Evolutionary conservation across 2,888 invertebrate species (phyloP).

Genomic region (Abscondita cerata): DNA sequence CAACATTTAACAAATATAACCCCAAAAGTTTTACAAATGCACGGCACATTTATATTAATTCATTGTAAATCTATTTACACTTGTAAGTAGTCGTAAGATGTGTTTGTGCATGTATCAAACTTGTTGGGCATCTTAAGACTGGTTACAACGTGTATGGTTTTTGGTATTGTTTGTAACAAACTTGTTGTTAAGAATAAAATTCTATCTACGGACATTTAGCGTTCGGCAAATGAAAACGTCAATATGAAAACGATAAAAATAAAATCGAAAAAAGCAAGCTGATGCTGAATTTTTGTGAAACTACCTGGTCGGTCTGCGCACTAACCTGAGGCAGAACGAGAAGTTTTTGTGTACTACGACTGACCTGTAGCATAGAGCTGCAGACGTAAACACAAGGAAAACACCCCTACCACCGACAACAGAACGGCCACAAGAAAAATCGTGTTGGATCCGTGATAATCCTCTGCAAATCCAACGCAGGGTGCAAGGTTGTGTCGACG

Average conservation of each 20-base stretch:
- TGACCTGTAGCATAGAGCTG: constrained; percentile 99
- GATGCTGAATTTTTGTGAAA: constrained; percentile 59
- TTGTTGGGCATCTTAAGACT: no score
- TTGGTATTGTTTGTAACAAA: not conserved
- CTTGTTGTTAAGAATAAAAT: constrained; percentile 17
- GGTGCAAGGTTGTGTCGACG: constrained; percentile 47
- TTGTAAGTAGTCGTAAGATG: no score
- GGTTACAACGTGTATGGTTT: no score
- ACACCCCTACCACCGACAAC: constrained; percentile 99
- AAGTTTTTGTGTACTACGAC: constrained; percentile 98
- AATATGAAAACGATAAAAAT: constrained; percentile 36
- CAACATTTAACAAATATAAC: constrained; percentile 29
- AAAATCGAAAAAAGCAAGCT: constrained; percentile 51
- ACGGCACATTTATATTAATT: not conserved
- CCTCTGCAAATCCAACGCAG: constrained; percentile 72
- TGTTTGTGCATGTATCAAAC: no score
- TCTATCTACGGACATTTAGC: constrained; percentile 30
- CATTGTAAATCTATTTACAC: constrained; percentile 25
- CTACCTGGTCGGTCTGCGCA: constrained; percentile 87
- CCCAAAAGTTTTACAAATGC: not conserved
- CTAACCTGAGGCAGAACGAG: constrained; percentile 98
- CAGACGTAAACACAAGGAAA: constrained; percentile 97
- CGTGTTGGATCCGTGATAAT: constrained; percentile 97
- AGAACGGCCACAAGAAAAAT: constrained; percentile 97
- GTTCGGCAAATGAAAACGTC: constrained; percentile 35